These are phyloP conservation scores for Bagarius yarrelli DNA, from an alignment of 2,113 vertebrate species.

Conservation along the genomic window DNA sequence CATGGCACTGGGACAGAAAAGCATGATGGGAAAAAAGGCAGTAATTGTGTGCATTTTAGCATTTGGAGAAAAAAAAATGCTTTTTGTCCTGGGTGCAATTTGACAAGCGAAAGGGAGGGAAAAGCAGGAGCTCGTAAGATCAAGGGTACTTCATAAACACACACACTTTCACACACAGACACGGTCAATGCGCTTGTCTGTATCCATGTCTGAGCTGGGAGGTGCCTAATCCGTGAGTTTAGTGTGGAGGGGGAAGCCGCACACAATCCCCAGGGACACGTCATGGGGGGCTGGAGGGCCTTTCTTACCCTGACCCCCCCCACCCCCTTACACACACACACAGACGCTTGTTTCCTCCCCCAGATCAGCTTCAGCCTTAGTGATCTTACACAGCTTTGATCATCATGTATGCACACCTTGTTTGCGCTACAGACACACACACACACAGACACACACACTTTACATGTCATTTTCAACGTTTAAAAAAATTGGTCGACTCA, in stretches of 20 bases:
- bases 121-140: constrained; percentile 43
- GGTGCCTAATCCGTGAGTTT: constrained; percentile 49
- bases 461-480: not conserved
- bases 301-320: constrained; percentile 15
- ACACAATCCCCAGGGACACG: constrained; percentile 32
- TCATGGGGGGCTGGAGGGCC: constrained; percentile 4
- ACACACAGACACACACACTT: not conserved
- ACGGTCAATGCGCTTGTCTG: constrained; percentile 37
- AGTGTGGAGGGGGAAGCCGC: constrained; percentile 6
- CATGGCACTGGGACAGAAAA: not conserved
- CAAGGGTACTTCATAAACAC: constrained; percentile 48
- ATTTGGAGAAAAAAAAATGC: constrained; percentile 43
- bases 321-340: not conserved
- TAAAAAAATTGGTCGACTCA: not conserved
- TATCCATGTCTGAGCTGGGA: constrained; percentile 47
- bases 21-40: constrained; percentile 37
- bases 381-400: constrained; percentile 39
- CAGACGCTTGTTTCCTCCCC: constrained; percentile 10
- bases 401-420: constrained; percentile 36
- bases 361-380: not conserved
- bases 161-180: not conserved
- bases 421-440: constrained; percentile 34
- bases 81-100: constrained; percentile 40
- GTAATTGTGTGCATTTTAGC: constrained; percentile 54
- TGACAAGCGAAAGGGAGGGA: constrained; percentile 47